A percentile compares a stretch with the other conserved stretches of the same genome.
Conservation (phyloP, 1,140 invertebrate genomes). For the Cotesia typhae region DNA sequence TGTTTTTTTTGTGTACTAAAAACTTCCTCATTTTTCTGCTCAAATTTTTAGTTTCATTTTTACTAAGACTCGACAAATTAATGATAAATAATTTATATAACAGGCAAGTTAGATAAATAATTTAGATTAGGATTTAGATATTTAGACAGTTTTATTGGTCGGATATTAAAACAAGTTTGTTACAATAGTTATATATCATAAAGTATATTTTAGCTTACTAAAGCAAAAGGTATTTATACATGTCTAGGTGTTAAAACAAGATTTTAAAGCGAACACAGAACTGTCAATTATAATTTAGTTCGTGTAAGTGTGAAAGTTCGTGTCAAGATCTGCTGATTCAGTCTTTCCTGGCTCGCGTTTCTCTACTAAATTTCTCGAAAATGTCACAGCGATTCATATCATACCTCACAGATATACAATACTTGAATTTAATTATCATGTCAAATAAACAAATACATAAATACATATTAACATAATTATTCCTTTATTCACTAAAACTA, state of each 20-base stretch:
- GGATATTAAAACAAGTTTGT: conserved; percentile 24
- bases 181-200: background rate
- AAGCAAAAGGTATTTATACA: conserved; percentile 27
- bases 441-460: background rate
- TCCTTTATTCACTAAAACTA: too few species aligned
- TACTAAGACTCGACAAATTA: too few species aligned
- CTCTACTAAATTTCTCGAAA: conserved; percentile 41
- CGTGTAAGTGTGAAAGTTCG: conserved; percentile 40
- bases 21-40: too few species aligned
- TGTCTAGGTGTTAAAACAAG: conserved; percentile 32
- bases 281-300: conserved; percentile 51
- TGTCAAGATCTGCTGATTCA: conserved; percentile 49
- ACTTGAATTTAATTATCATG: background rate
- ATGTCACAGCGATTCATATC: conserved; percentile 46
- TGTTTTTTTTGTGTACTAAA: too few species aligned
- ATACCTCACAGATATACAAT: conserved; percentile 42
- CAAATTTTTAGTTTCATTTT: too few species aligned
- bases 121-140: background rate
- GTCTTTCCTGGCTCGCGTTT: conserved; percentile 38
- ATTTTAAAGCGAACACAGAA: conserved; percentile 42
- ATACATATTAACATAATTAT: background rate
- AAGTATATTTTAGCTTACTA: conserved; percentile 34
- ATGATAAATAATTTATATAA: too few species aligned
- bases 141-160: conserved; percentile 30
- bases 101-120: background rate